Percentiles rank a stretch among this genome's conserved stretches.
Evolutionary conservation across 2,113 vertebrate species (phyloP).

Genomic region (Calyptomena viridis): DNA sequence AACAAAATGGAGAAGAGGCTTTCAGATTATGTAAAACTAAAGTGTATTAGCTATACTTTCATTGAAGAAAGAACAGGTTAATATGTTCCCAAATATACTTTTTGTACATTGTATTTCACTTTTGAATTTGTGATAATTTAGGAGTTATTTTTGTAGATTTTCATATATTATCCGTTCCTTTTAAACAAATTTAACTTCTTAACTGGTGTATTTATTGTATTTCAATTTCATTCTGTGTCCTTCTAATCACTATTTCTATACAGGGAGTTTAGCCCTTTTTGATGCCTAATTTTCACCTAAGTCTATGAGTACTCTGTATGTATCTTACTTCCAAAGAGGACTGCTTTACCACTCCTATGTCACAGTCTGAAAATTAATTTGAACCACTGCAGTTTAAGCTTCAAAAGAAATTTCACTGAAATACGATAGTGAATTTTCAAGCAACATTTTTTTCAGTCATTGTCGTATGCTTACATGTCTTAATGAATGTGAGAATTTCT

Average conservation of each 20-base stretch:
- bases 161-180: not conserved
- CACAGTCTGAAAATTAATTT: not conserved
- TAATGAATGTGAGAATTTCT: not conserved
- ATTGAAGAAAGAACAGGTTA: not conserved
- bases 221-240: not conserved
- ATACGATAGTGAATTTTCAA: not conserved
- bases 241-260: not conserved
- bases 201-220: not conserved
- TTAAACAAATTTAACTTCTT: not conserved
- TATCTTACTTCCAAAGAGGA: not conserved
- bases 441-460: not conserved
- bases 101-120: not conserved
- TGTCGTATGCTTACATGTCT: not conserved
- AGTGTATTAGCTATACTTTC: not conserved
- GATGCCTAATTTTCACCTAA: not conserved
- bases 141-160: not conserved
- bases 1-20: not conserved
- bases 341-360: not conserved
- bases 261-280: not conserved
- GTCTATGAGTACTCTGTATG: not conserved
- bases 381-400: not conserved
- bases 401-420: not conserved
- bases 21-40: not conserved
- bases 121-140: not conserved
- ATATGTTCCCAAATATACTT: not conserved